Conservation (phyloP, 1,140 invertebrate species). For the Drosophila hydei region DNA sequence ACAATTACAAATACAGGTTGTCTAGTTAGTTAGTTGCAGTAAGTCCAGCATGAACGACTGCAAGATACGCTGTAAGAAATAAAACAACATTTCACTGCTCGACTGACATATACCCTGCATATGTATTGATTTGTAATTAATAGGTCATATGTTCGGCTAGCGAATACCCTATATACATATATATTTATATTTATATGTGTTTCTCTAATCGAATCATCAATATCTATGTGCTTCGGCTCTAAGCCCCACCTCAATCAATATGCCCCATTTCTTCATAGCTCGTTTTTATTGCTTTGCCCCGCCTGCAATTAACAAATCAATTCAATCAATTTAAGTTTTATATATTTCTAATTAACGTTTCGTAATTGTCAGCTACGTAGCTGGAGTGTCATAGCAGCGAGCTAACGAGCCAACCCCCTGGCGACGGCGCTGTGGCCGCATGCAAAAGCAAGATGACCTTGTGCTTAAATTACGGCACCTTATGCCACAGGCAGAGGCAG, state of each 20-base stretch:
- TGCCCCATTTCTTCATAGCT: too few species aligned
- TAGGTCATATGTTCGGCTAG: background rate
- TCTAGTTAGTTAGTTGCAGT: constrained; percentile 6
- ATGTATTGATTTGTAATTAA: too few species aligned
- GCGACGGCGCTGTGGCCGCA: background rate
- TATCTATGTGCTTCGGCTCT: too few species aligned
- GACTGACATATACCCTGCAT: too few species aligned
- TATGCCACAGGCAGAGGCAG: constrained; percentile 1
- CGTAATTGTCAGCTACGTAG: constrained; percentile 1
- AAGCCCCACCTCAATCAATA: too few species aligned
- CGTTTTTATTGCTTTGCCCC: background rate
- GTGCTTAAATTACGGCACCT: constrained; percentile 41
- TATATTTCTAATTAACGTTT: background rate
- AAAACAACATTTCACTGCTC: background rate
- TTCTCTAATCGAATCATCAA: too few species aligned
- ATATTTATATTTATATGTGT: too few species aligned
- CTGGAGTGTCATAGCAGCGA: background rate
- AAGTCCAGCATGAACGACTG: background rate
- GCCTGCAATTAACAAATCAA: constrained; percentile 16
- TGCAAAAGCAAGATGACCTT: constrained; percentile 30
- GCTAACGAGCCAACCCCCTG: background rate
- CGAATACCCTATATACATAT: background rate
- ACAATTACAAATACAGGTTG: constrained; percentile 20
- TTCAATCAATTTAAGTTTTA: constrained; percentile 5
- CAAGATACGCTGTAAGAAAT: background rate